Percentiles rank a stretch among this genome's conserved stretches.
These are phyloP conservation scores for Sinella curviseta DNA, from an alignment of 1,140 invertebrate genomes.

Conservation along the genomic window DNA sequence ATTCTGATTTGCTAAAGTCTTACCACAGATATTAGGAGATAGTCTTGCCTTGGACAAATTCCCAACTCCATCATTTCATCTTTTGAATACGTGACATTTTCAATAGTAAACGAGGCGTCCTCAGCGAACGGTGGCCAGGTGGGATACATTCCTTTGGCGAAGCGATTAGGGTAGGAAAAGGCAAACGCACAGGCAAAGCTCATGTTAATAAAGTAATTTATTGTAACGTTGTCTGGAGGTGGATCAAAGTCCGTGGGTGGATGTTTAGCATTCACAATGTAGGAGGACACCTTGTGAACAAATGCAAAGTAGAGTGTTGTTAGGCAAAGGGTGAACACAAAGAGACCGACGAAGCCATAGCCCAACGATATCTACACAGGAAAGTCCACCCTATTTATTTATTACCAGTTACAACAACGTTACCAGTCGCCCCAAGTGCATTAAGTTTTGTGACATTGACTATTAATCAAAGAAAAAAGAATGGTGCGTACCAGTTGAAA, in stretches of 20 bases:
- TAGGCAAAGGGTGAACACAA: background rate
- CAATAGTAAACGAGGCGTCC: too few relatives aligned
- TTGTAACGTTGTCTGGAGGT: background rate
- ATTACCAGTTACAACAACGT: background rate
- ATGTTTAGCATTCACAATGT: background rate
- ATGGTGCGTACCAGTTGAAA: constrained; percentile 3
- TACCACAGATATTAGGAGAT: background rate
- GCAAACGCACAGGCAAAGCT: background rate
- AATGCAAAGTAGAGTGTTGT: background rate
- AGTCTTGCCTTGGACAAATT: background rate
- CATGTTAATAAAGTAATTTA: background rate
- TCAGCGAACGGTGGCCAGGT: too few relatives aligned
- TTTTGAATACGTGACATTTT: background rate
- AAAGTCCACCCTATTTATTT: constrained; percentile 1
- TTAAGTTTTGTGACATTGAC: too few relatives aligned
- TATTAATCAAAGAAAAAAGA: background rate
- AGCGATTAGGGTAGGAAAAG: background rate
- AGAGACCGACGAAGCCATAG: background rate
- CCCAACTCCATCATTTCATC: background rate
- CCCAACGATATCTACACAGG: background rate
- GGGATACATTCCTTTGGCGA: too few relatives aligned
- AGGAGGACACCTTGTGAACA: background rate
- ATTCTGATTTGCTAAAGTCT: background rate
- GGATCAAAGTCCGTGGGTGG: background rate
- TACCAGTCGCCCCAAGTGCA: background rate